These are phyloP conservation scores for Chelonia mydas DNA, from an alignment of 2,797 vertebrate species.

Conservation along the genomic window DNA sequence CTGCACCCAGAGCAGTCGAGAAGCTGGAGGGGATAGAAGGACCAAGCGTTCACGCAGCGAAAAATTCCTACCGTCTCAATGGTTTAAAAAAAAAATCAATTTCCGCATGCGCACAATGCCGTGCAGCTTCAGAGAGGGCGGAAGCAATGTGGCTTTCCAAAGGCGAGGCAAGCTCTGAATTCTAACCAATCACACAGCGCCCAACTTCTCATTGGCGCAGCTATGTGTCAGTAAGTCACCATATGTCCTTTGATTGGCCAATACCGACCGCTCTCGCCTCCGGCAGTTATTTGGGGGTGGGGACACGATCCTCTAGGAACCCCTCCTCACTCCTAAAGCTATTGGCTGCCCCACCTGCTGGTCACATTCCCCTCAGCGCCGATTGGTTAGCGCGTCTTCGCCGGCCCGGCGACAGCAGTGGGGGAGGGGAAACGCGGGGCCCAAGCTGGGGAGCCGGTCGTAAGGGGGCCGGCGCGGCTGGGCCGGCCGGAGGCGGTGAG, in stretches of 20 bases:
- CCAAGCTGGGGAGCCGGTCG: background rate
- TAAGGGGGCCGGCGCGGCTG: background rate
- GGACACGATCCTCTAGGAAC: background rate
- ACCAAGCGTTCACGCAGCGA: background rate
- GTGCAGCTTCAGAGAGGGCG: accelerated
- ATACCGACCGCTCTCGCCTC: background rate
- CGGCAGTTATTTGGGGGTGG: background rate
- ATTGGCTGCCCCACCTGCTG: accelerated
- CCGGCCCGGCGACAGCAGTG: slow-evolving; percentile 5
- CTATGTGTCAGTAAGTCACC: accelerated
- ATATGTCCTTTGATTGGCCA: background rate
- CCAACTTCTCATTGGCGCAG: accelerated
- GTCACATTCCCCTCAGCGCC: accelerated
- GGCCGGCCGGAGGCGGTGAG: slow-evolving; percentile 13
- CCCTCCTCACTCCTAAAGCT: background rate
- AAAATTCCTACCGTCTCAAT: background rate
- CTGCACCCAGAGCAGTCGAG: accelerated
- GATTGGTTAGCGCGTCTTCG: background rate
- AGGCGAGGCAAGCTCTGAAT: accelerated
- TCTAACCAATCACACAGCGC: accelerated
- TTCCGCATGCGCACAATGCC: accelerated
- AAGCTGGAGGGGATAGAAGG: background rate
- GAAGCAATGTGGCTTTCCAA: background rate
- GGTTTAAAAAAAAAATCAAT: background rate
- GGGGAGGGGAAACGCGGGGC: slow-evolving; percentile 28